Percentiles rank a stretch among this genome's conserved stretches.
These are phyloP conservation scores for Calliscelio sp. DNA, from an alignment of 2,888 invertebrate species.

Conservation along the genomic window DNA sequence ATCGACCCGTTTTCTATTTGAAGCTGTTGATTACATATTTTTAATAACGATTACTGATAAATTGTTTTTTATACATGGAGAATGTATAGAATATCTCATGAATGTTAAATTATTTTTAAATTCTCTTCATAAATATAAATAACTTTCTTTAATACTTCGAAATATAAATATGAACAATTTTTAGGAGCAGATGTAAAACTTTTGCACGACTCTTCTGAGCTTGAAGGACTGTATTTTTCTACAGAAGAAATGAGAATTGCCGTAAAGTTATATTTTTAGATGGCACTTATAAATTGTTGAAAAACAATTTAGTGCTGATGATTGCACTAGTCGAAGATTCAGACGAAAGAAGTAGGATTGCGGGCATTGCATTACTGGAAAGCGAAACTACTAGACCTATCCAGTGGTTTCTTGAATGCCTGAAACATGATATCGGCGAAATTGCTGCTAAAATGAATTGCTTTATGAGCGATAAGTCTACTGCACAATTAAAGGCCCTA, in stretches of 20 bases:
- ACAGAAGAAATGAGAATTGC: constrained; percentile 38
- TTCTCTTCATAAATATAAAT: too few species aligned
- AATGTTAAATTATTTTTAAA: too few species aligned
- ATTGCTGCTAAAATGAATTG: constrained; percentile 6
- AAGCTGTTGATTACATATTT: too few species aligned
- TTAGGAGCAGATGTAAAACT: constrained; percentile 24
- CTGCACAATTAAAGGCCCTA: constrained; percentile 55
- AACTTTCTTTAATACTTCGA: not conserved
- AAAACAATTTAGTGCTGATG: constrained; percentile 27
- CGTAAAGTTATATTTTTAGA: constrained; percentile 30
- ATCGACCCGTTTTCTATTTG: too few species aligned
- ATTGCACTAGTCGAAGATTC: constrained; percentile 58
- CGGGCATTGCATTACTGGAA: constrained; percentile 46
- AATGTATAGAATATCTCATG: too few species aligned
- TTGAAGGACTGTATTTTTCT: constrained; percentile 40
- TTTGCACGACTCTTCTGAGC: not conserved
- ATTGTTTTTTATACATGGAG: too few species aligned
- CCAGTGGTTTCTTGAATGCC: constrained; percentile 46
- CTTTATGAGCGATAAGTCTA: constrained; percentile 67
- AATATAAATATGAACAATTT: not conserved
- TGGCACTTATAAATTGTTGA: constrained; percentile 37
- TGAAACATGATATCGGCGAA: constrained; percentile 30
- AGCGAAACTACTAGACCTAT: constrained; percentile 34
- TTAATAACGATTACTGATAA: too few species aligned
- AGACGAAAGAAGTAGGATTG: constrained; percentile 47